These are phyloP conservation scores for Phyllostomus discolor DNA, from an alignment of 2,113 vertebrate genomes.

Conservation along the genomic window DNA sequence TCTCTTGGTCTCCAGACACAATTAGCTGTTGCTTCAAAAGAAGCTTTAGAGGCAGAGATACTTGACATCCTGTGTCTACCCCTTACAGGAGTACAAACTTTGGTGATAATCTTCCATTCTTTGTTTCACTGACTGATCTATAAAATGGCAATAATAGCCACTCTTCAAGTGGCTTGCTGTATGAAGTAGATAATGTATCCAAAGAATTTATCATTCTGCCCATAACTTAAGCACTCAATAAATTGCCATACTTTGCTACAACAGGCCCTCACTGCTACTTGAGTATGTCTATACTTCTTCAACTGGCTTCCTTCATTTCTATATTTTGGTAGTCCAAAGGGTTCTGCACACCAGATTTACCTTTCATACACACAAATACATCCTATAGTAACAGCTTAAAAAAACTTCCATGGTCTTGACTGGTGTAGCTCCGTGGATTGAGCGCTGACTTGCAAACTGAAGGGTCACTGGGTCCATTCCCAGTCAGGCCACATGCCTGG, in stretches of 20 bases:
- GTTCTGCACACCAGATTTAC: background rate
- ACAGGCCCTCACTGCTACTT: background rate
- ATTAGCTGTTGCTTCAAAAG: constrained; percentile 1
- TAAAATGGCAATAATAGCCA: background rate
- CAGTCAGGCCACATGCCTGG: no score
- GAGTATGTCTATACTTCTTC: background rate
- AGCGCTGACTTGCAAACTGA: no score
- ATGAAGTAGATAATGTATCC: background rate
- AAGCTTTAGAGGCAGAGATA: background rate
- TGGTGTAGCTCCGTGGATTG: no score
- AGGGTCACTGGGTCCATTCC: no score
- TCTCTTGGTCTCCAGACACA: background rate
- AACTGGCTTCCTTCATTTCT: background rate
- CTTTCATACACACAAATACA: background rate
- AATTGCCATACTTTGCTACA: background rate
- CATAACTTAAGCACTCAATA: background rate
- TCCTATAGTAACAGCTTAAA: background rate
- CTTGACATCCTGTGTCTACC: background rate
- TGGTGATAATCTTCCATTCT: background rate
- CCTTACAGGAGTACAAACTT: background rate
- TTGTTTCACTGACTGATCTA: background rate
- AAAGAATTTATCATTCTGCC: background rate
- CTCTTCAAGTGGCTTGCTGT: background rate
- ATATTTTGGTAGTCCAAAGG: background rate
- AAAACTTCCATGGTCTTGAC: background rate